Evolutionary conservation across 2,888 invertebrate genomes (phyloP), one percentile per base, ranked within the genome.

Genomic region (Erynnis tages): DNA sequence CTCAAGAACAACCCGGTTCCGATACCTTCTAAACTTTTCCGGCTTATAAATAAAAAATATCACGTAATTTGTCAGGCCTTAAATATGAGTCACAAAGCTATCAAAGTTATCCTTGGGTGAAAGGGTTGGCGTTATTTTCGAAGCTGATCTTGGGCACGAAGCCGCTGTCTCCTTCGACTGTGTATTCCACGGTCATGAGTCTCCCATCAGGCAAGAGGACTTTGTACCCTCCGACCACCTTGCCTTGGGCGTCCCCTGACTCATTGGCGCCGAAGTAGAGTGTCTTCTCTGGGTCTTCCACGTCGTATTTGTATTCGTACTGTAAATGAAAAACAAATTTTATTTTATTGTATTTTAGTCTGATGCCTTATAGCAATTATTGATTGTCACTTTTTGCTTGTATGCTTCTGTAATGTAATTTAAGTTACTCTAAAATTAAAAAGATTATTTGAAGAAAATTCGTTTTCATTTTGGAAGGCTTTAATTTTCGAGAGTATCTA

Each of bases 301-400:
- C 94, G 78, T 93, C 93, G 76, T 93, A 94, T 77, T 93, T 91
- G 79, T 92, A 94, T 74, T 93, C 92, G 67, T 94, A 94, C 94
- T 94, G 87, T 14, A 13, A 43, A 29, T 4, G 19, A 6, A 37
- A 25, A 46, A 11, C 1, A 14, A 8, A 6, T 4, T 5, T 14
- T 25, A 25, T 14, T 40, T n/a, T n/a, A n/a, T n/a, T n/a, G n/a
- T n/a, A n/a, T n/a, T n/a, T n/a, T n/a, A n/a, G n/a, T n/a, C n/a
- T n/a, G n/a, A n/a, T n/a, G n/a, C n/a, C n/a, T n/a, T n/a, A n/a
- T n/a, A n/a, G n/a, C n/a, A n/a, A n/a, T n/a, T n/a, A n/a, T n/a
- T n/a, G n/a, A n/a, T n/a, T n/a, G n/a, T n/a, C n/a, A n/a, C n/a
- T n/a, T n/a, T n/a, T n/a, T n/a, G n/a, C n/a, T n/a, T n/a, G n/a